These are phyloP conservation scores for Helicoverpa zea DNA, from an alignment of 1,140 invertebrate genomes.

Conservation along the genomic window DNA sequence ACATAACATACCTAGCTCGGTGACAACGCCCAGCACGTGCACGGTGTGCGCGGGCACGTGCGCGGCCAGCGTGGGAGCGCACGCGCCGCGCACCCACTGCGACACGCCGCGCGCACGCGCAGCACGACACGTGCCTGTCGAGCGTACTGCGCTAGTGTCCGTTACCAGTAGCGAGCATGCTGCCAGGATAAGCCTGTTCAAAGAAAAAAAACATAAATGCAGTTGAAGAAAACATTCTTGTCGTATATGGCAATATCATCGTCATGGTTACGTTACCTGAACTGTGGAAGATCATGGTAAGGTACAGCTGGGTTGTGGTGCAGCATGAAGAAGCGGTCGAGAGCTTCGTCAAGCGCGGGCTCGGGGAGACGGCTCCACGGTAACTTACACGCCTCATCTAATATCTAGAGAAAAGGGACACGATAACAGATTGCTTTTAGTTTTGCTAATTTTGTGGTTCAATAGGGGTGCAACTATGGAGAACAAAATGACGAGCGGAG, in stretches of 20 bases:
- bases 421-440: too few relatives aligned
- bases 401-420: constrained; percentile 34
- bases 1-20: constrained; percentile 56
- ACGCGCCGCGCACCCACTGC: constrained; percentile 62
- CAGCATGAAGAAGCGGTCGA: constrained; percentile 68
- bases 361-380: constrained; percentile 70
- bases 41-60: constrained; percentile 57
- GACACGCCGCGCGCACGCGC: constrained; percentile 58
- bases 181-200: constrained; percentile 60
- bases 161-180: constrained; percentile 53
- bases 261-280: constrained; percentile 57
- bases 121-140: constrained; percentile 12
- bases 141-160: neutral
- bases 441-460: too few relatives aligned
- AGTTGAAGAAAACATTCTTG: neutral
- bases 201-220: too few relatives aligned
- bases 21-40: constrained; percentile 55
- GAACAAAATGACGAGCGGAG: too few relatives aligned
- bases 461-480: too few relatives aligned
- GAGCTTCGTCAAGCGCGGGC: constrained; percentile 60
- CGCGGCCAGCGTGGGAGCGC: constrained; percentile 60
- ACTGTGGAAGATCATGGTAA: constrained; percentile 70
- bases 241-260: neutral
- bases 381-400: constrained; percentile 63
- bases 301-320: constrained; percentile 64